These are phyloP conservation scores for Pristionchus fissidentatus DNA, from an alignment of 2,888 invertebrate species.

Conservation along the genomic window DNA sequence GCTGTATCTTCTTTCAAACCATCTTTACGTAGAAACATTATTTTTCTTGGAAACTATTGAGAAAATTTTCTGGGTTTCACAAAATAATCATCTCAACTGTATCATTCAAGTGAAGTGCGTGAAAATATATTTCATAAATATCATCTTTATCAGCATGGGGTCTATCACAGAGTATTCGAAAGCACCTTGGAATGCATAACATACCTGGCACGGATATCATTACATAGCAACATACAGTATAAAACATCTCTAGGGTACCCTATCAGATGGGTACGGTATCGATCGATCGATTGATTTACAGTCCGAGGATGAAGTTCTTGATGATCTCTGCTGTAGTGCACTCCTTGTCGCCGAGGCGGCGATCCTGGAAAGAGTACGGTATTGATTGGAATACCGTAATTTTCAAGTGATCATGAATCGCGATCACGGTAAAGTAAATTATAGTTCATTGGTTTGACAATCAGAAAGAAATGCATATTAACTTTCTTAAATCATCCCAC, in stretches of 20 bases:
- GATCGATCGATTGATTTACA: background rate
- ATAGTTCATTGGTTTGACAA: background rate
- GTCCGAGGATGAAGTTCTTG: slow-evolving; percentile 42
- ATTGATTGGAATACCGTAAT: background rate
- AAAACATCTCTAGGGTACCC: background rate
- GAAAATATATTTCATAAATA: too few relatives aligned
- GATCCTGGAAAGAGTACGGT: background rate
- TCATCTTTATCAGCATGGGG: background rate
- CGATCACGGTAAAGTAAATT: background rate
- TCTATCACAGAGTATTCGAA: slow-evolving; percentile 1
- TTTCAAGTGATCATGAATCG: background rate
- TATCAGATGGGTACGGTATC: background rate
- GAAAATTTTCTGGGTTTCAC: too few relatives aligned
- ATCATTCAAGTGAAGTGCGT: too few relatives aligned
- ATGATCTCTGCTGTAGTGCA: slow-evolving; percentile 28
- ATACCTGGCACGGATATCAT: background rate
- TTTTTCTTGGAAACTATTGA: too few relatives aligned
- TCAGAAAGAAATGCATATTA: too few relatives aligned
- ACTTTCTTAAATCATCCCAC: too few relatives aligned
- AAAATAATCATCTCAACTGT: too few relatives aligned
- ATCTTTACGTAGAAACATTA: too few relatives aligned
- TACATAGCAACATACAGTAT: background rate
- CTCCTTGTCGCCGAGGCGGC: slow-evolving; percentile 47
- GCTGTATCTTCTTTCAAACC: too few relatives aligned
- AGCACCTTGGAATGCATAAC: slow-evolving; percentile 12